phyloP scores from a whole-genome alignment of 2,113 vertebrate genomes.

The Lepus americanus region DNA sequence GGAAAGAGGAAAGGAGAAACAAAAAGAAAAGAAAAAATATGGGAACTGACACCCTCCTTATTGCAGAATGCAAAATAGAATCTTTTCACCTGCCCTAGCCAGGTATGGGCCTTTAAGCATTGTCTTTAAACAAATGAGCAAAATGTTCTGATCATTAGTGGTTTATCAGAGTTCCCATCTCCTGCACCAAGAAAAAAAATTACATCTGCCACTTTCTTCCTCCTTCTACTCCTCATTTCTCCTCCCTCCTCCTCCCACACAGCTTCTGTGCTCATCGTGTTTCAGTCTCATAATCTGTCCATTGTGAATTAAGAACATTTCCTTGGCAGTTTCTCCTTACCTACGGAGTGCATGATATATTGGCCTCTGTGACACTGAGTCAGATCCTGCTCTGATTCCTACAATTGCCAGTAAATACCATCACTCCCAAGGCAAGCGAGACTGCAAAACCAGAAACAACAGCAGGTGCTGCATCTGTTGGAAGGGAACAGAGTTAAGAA shows the following conservation, averaged over 20 bases:
- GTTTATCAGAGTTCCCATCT: conserved; percentile 5
- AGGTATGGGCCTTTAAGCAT: neutral
- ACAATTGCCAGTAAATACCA: conserved; percentile 44
- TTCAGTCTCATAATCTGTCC: conserved; percentile 56
- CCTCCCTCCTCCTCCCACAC: conserved; percentile 38
- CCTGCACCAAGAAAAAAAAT: neutral
- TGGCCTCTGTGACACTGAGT: conserved; percentile 64
- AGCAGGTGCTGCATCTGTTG: conserved; percentile 66
- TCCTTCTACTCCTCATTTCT: conserved; percentile 1
- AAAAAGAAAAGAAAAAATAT: neutral
- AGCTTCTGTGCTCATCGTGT: conserved; percentile 53
- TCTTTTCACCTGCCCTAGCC: neutral
- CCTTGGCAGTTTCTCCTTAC: conserved; percentile 47
- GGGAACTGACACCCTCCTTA: neutral
- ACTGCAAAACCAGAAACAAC: conserved; percentile 54
- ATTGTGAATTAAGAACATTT: conserved; percentile 63
- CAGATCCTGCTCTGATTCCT: neutral
- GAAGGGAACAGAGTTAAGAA: conserved; percentile 46
- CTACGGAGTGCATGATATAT: neutral
- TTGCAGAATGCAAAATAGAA: neutral
- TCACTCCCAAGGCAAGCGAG: neutral
- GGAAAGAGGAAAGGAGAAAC: rapidly evolving
- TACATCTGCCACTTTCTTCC: conserved; percentile 23
- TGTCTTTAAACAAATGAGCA: neutral
- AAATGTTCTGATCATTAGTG: conserved; percentile 1